A percentile compares a stretch with the other conserved stretches of the same genome.
These are phyloP conservation scores for Ploceus nigricollis DNA, from an alignment of 2,113 vertebrate genomes.

Conservation along the genomic window DNA sequence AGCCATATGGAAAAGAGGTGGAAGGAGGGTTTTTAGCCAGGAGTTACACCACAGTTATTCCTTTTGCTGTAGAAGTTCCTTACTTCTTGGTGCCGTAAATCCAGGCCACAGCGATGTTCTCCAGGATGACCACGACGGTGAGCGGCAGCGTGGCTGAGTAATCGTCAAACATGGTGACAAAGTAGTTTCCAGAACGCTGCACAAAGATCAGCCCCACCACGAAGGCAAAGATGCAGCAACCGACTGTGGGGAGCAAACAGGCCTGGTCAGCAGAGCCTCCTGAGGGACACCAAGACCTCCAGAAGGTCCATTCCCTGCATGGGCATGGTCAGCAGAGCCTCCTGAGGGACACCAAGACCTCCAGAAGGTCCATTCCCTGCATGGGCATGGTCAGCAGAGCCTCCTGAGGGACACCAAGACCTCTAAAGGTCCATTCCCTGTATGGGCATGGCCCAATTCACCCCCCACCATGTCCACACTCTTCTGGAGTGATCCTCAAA, in stretches of 20 bases:
- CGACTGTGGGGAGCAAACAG: slow-evolving; percentile 78
- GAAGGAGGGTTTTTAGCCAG: not conserved
- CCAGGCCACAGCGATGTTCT: slow-evolving; percentile 97
- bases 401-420: no score
- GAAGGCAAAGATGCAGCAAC: slow-evolving; percentile 91
- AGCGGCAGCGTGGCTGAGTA: slow-evolving; percentile 95
- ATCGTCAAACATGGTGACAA: slow-evolving; percentile 98
- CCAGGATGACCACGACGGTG: slow-evolving; percentile 93
- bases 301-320: no score
- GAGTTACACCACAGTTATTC: not conserved
- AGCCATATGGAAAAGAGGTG: not conserved
- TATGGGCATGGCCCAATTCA: not conserved
- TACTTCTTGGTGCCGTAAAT: slow-evolving; percentile 97
- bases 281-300: not conserved
- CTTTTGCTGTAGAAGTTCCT: not conserved
- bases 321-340: no score
- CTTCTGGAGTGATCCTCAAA: not conserved
- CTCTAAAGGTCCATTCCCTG: no score
- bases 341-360: no score
- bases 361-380: no score
- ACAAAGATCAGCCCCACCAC: slow-evolving; percentile 93
- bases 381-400: no score
- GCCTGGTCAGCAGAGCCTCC: not conserved
- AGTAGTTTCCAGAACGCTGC: slow-evolving; percentile 97
- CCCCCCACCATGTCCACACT: fast-evolving